Evolutionary conservation across 1,140 invertebrate genomes (phyloP), one percentile per base, ranked within the genome.

Genomic region (Xylocopa sonorina): DNA sequence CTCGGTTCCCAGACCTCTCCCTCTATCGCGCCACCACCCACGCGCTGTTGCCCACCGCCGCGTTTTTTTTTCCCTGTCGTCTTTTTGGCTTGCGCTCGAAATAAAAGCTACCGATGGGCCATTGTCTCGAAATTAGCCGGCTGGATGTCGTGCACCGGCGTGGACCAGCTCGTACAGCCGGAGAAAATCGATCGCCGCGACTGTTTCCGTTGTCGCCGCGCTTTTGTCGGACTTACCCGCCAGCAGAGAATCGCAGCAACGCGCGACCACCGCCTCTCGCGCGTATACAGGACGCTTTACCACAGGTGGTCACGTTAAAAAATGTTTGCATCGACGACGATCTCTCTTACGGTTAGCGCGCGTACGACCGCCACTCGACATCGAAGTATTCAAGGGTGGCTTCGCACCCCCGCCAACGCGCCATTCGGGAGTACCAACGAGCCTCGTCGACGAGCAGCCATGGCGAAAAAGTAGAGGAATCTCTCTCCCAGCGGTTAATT

Each of bases 41-140:
- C 3, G 9, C 16, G 5, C 24, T 5, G 18, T 3, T 18, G 6
- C 14, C 14, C n/a, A 12, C n/a, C 5, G 16, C 18, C n/a, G 68
- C 53, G 53, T 10, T 38, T 51, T 10, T 16, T 27, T 48, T 6
- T 46, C 46, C n/a, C n/a, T n/a, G 24, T 24, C 43, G 29, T 66
- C 60, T 76, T 81, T 69, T 80, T 57, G 24, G 38, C 58, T 85
- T 53, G 58, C 75, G 21, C 38, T 21, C 58, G 55, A 57, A 82
- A 85, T 81, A 85, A 82, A 85, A 77, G 53, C 75, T 77, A 34
- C 55, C 80, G 75, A 82, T 71, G 79, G 83, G 29, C 73, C 75
- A 86, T 86, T 86, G 83, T 85, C 71, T 82, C 83, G 80, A 83
- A 86, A 86, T 86, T 86, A 86, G 83, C 84, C 50, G 75, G 46